phyloP scores from a whole-genome alignment of 2,888 invertebrate genomes.

The Xanthia icteritia region DNA sequence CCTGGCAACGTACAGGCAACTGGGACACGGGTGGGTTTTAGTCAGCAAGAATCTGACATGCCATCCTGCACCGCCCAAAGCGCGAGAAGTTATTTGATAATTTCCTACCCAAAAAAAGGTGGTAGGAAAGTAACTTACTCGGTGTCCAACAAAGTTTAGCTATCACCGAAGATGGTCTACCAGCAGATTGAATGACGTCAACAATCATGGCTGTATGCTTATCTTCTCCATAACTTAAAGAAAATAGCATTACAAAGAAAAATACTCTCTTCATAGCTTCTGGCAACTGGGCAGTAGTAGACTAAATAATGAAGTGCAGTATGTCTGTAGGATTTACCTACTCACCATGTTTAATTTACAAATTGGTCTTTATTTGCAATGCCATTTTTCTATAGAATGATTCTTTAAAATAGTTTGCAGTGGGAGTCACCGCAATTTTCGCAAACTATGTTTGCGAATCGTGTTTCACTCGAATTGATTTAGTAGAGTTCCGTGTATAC shows the following conservation, averaged over 20 bases:
- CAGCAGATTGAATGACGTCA: constrained; percentile 76
- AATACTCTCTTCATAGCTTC: constrained; percentile 54
- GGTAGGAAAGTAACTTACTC: constrained; percentile 71
- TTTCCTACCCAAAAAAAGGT: not conserved
- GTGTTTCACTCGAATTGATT: constrained; percentile 22
- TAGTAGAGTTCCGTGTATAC: constrained; percentile 15
- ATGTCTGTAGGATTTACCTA: not conserved
- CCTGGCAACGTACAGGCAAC: too few relatives aligned
- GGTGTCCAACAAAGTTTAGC: constrained; percentile 78
- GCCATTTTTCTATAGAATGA: constrained; percentile 48
- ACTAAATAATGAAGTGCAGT: constrained; percentile 20
- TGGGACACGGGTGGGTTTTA: too few relatives aligned
- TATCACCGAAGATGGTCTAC: constrained; percentile 76
- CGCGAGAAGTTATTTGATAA: too few relatives aligned
- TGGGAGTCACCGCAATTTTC: constrained; percentile 42
- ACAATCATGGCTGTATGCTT: constrained; percentile 71
- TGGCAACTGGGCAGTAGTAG: not conserved
- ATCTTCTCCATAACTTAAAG: constrained; percentile 65
- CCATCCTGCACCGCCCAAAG: too few relatives aligned
- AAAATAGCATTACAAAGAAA: constrained; percentile 53
- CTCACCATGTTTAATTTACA: constrained; percentile 57
- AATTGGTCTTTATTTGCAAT: constrained; percentile 55
- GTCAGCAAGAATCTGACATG: too few relatives aligned
- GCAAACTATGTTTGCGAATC: constrained; percentile 49
- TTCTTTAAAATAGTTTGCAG: constrained; percentile 38